Evolutionary conservation across 2,113 vertebrate species (phyloP), one percentile per base, ranked within the genome.

Genomic region (Columbina picui): DNA sequence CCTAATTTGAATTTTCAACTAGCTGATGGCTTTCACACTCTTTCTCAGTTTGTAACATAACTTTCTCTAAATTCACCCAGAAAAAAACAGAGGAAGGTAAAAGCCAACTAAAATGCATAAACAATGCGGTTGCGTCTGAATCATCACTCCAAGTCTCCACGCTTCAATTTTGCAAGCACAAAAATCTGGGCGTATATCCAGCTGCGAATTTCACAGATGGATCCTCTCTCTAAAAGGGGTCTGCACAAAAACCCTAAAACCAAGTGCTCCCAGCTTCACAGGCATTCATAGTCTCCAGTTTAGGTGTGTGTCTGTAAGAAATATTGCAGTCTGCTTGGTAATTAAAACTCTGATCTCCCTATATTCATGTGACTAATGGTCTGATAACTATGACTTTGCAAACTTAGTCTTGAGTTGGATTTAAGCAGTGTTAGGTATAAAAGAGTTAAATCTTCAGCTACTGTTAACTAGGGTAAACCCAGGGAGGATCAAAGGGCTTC

Each of bases 361-460:
- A 2, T n/a, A 23, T 73, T 60, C 2, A 3, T 14, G 4, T 85
- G 60, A 75, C 59, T 69, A 55, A 65, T 47, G 17, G 15, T 39
- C 53, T 79, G 50, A 34, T 59, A 73, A 41, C 25, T 49, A 3
- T 71, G 49, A 50, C 74, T 91, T 67, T 34, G 70, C 74, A 73
- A 80, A 49, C 49, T 53, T 61, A 43, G 52, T 22, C 47, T 82
- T 56, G 27, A 63, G 63, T 29, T 95, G 38, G 47, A 47, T 89
- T 91, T 86, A 63, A 36, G 22, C 60, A 86, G 10, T 10, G 7
- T 60, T 60, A 34, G 82, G 21, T 70, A 32, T 22, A 32, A 71
- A 92, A 83, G 79, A 90, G 82, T 90, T 88, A 90, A 93, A 81
- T 60, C 59, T 90, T 67, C 84, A 93, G 63, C 78, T 87, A 9